A percentile compares a stretch with the other conserved stretches of the same genome.
Evolutionary conservation across 2,888 invertebrate genomes (phyloP).

Genomic region (Allygus modestus): DNA sequence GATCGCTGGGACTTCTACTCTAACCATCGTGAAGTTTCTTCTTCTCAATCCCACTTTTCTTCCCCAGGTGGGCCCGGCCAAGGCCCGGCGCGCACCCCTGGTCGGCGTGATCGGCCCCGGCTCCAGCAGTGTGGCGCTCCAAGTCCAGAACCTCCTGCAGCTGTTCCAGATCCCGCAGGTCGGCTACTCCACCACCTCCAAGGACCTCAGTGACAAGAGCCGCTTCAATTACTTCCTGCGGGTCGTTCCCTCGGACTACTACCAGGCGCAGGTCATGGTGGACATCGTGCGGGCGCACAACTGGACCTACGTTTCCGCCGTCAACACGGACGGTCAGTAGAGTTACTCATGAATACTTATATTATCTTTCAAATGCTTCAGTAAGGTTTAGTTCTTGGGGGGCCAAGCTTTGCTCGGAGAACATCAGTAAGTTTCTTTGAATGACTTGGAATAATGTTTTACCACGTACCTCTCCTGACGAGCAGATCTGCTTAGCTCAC

Average conservation of each 20-base stretch:
- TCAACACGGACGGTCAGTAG: conserved; percentile 84
- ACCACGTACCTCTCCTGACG: too few relatives aligned
- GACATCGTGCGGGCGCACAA: conserved; percentile 83
- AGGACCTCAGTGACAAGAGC: conserved; percentile 85
- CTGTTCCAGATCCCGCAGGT: conserved; percentile 80
- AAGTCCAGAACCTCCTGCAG: conserved; percentile 87
- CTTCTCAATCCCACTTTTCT: too few relatives aligned
- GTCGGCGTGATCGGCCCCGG: conserved; percentile 83
- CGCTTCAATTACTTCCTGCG: conserved; percentile 87
- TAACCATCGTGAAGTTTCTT: too few relatives aligned
- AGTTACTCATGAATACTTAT: neutral
- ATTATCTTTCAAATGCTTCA: too few relatives aligned
- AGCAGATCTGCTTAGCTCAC: too few relatives aligned
- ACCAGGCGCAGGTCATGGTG: conserved; percentile 86
- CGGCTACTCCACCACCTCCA: conserved; percentile 87
- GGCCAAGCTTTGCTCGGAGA: too few relatives aligned
- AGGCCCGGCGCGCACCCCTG: conserved; percentile 61
- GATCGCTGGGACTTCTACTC: too few relatives aligned
- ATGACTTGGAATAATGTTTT: too few relatives aligned
- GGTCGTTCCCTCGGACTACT: conserved; percentile 87
- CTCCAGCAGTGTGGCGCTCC: conserved; percentile 83
- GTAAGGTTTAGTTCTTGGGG: too few relatives aligned
- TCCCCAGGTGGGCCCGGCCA: neutral
- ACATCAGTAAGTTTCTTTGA: too few relatives aligned
- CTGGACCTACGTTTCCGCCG: conserved; percentile 88